These are phyloP conservation scores for Erebia palarica DNA, from an alignment of 2,888 invertebrate genomes.

Conservation along the genomic window DNA sequence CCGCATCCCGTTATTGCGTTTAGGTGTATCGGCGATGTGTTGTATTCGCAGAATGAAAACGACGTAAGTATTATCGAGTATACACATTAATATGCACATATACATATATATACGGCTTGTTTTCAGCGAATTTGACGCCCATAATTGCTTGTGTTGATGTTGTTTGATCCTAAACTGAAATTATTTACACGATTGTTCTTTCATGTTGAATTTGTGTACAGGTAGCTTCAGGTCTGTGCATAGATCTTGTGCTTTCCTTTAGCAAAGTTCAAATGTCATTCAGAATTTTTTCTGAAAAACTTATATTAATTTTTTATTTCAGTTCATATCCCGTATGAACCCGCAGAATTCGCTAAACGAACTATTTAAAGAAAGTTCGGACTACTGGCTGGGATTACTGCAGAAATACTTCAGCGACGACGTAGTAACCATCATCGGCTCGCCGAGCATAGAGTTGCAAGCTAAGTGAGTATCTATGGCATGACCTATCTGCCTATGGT, in stretches of 20 bases:
- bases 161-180: no score
- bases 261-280: no score
- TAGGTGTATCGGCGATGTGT: constrained; percentile 90
- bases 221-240: no score
- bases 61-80: constrained; percentile 82
- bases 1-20: constrained; percentile 91
- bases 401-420: constrained; percentile 86
- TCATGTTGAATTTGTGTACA: no score
- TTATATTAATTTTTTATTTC: constrained; percentile 32
- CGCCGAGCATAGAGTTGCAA: constrained; percentile 73
- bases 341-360: constrained; percentile 83
- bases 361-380: constrained; percentile 82
- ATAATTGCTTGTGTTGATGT: no score
- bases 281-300: constrained; percentile 12
- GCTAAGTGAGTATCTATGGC: constrained; percentile 51
- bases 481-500: no score
- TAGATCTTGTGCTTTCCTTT: no score
- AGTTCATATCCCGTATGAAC: constrained; percentile 88
- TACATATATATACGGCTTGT: no score
- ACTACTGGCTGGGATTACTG: constrained; percentile 89
- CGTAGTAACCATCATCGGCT: constrained; percentile 84
- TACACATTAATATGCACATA: no score
- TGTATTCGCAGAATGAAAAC: constrained; percentile 88
- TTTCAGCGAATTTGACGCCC: neutral
- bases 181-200: no score